Conservation (phyloP, 2,797 vertebrate species). For the Darevskia nairensis region DNA sequence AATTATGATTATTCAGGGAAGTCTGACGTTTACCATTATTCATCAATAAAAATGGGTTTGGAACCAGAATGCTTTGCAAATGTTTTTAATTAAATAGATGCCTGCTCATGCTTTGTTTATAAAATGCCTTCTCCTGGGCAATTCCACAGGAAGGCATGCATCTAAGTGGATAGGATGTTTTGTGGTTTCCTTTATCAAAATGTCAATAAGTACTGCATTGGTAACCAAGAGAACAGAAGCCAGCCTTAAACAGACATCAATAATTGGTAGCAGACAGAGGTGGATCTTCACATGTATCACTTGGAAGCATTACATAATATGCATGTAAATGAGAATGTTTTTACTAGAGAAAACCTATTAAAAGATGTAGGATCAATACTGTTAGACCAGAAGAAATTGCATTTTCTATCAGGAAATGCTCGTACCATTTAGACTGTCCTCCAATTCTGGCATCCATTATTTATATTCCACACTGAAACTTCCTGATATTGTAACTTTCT, state of each 20-base stretch:
- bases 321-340: conserved; percentile 71
- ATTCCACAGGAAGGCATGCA: conserved; percentile 66
- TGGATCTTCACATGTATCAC: conserved; percentile 69
- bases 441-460: conserved; percentile 52
- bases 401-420: conserved; percentile 67
- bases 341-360: conserved; percentile 68
- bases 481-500: conserved; percentile 47
- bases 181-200: conserved; percentile 73
- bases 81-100: conserved; percentile 57
- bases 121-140: conserved; percentile 47
- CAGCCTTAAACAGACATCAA: conserved; percentile 75
- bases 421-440: conserved; percentile 57
- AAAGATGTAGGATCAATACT: conserved; percentile 70
- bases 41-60: conserved; percentile 56
- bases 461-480: conserved; percentile 48
- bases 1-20: conserved; percentile 37
- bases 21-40: conserved; percentile 36
- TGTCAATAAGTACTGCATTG: conserved; percentile 73
- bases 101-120: conserved; percentile 42
- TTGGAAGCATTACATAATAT: conserved; percentile 72
- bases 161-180: conserved; percentile 66
- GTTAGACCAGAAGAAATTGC: conserved; percentile 59
- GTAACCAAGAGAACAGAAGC: conserved; percentile 70
- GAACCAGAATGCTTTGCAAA: conserved; percentile 55
- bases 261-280: conserved; percentile 70